Base-by-base conservation (phyloP, 2,888 invertebrate species). In the Eretmocerus hayati region DNA sequence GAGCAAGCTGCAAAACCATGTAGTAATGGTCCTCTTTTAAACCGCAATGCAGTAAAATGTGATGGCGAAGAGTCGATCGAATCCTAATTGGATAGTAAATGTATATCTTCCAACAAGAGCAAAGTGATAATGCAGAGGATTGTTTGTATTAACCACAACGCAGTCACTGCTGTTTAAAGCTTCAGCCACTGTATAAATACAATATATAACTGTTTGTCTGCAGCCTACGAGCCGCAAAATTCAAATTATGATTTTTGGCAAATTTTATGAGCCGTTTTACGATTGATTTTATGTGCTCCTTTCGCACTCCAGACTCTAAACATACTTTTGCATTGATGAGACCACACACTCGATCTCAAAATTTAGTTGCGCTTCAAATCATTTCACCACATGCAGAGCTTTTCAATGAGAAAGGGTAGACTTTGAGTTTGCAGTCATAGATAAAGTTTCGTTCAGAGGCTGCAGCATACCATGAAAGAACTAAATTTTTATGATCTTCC, bases 211-310 rank as follows among this genome's bases (percentile, higher is more conserved):
- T 30, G 8, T 8, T 30, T 9, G 30, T 30, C 30, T 36, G 36
- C 36, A 36, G 36, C 19, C 5, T 6, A 21, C 40, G 19, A n/a
- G 35, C 46, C 46, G 46, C 49, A 46, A 40, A 48, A 52, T 49
- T 46, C 43, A 49, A 52, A 52, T 52, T 43, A 49, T 49, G 35
- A 49, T 49, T 52, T 49, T 52, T 46, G 21, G 48, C 48, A 44
- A 8, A 20, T 44, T 52, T 52, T 52, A 52, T 41, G 52, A 49
- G 51, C 22, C 19, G 26, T 11, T 11, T 26, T n/a, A n/a, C 26
- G 26, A 26, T 11, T 26, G 26, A 6, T 11, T 26, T 11, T 26
- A n/a, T n/a, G n/a, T n/a, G n/a, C n/a, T n/a, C n/a, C 26, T 26
- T 26, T 26, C 26, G 26, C 26, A 6, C 26, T 6, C 8, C 26